These are phyloP conservation scores for Echinops telfairi DNA, from an alignment of 2,113 vertebrate species.

Conservation along the genomic window DNA sequence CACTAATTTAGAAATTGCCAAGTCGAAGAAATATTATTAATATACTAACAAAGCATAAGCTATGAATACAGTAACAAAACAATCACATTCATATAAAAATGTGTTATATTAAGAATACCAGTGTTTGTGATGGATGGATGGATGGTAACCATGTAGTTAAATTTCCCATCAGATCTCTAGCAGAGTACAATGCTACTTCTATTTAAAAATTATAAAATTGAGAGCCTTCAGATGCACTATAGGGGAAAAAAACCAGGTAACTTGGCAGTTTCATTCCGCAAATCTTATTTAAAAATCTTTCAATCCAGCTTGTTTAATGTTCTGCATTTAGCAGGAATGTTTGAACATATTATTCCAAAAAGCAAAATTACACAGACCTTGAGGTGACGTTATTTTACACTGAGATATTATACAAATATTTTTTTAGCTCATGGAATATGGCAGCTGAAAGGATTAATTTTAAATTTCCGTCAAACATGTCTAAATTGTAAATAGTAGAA, in stretches of 20 bases:
- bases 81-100: conserved; percentile 25
- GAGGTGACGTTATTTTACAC: conserved; percentile 70
- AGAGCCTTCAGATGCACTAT: conserved; percentile 22
- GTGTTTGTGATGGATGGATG: background rate
- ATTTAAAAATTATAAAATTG: conserved; percentile 55
- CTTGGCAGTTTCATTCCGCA: conserved; percentile 55
- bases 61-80: conserved; percentile 4
- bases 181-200: background rate
- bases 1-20: conserved; percentile 22
- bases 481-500: conserved; percentile 72
- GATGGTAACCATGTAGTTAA: background rate
- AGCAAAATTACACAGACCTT: conserved; percentile 78
- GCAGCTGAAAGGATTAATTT: conserved; percentile 72
- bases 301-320: conserved; percentile 73
- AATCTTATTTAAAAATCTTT: conserved; percentile 71
- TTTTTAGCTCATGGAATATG: conserved; percentile 61
- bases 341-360: conserved; percentile 74
- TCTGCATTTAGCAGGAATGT: conserved; percentile 67
- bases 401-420: conserved; percentile 71
- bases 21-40: conserved; percentile 1
- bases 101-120: background rate
- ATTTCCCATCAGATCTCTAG: background rate
- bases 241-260: conserved; percentile 39
- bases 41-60: background rate
- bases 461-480: conserved; percentile 74